Evolutionary conservation across 2,888 invertebrate genomes (phyloP), one percentile per base, ranked within the genome.

Genomic region (Heliconius ismenius): DNA sequence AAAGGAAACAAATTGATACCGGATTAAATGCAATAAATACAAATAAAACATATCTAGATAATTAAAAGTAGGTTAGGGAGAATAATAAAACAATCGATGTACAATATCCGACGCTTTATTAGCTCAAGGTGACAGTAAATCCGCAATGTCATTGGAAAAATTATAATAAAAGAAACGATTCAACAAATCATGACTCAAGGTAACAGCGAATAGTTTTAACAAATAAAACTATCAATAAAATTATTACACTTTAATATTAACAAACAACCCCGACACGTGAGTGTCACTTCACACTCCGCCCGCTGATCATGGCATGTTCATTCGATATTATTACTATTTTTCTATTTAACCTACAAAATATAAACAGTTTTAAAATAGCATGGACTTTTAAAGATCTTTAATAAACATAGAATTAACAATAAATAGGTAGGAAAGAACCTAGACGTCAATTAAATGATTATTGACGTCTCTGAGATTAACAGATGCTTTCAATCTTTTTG

Each of bases 181-280:
- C 84, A 94, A 93, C 93, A 93, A 93, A 91, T 92, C 90, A 91
- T 93, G 93, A 93, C 93, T 93, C 91, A 92, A 91, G 92, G 92
- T 93, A 94, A 94, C 92, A 91, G 91, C 86, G 87, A 87, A 90
- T 90, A 92, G 93, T 92, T 93, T 92, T 90, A 92, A 92, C 90
- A 90, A 88, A 87, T 89, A 92, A 92, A 93, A 92, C 91, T 90
- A 92, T 87, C 81, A 87, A 90, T 92, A 92, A 90, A 90, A 92
- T 90, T 92, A 92, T 90, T 92, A 92, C 88, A 89, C 85, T 87
- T 89, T 86, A 85, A 88, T 88, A 85, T 86, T 88, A 67, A 67
- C 67, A 88, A 92, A 92, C 91, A 90, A 91, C 86, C 85, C 85
- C 84, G 81, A 84, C 83, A 79, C 81, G 82, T 78, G 73, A 78